Evolutionary conservation across 2,113 vertebrate species (phyloP), one percentile per base, ranked within the genome.

Genomic region (Psilopsiagon aurifrons): DNA sequence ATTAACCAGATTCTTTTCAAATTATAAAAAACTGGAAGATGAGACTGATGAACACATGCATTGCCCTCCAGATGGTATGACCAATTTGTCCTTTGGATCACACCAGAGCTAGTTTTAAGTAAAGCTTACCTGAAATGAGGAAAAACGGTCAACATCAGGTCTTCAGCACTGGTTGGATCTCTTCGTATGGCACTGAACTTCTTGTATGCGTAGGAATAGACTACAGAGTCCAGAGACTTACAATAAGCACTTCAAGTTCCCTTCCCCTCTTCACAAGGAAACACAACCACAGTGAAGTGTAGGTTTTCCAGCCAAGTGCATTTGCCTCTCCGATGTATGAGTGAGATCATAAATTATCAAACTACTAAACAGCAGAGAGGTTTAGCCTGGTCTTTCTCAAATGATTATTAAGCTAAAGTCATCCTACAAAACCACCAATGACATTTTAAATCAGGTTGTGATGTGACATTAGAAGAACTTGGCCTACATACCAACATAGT

Each of bases 11-110:
- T 70, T 69, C 23, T 83, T 90, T 85, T 41, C 54, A 90, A 83
- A 94, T 83, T 69, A 92, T 88, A 77, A 67, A 16, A 86, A 75
- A 88, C 41, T 62, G 20, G 27, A 86, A 39, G 11, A 91, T 46
- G 24, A 8, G 23, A 60, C 8, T 46, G 57, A 91, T 28, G 41
- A 90, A 62, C 10, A 44, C 13, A 49, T n/a, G 54, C 35, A 44
- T 44, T n/a, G 14, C 67, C 35, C 19, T 74, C 17, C 64, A 86
- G 54, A 22, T 77, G 46, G 64, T 52, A 37, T 1, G 5, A 74
- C 17, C 41, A 67, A 66, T 92, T 77, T 77, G 41, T 57, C 25
- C 41, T 86, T 74, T 74, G 68, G 46, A 77, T 7, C 15, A 74
- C 31, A 74, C 6, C 6, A 69, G 46, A 73, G 46, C 4, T 76